Evolutionary conservation across 2,888 invertebrate genomes (phyloP).

Genomic region (Lycophotia porphyrea): DNA sequence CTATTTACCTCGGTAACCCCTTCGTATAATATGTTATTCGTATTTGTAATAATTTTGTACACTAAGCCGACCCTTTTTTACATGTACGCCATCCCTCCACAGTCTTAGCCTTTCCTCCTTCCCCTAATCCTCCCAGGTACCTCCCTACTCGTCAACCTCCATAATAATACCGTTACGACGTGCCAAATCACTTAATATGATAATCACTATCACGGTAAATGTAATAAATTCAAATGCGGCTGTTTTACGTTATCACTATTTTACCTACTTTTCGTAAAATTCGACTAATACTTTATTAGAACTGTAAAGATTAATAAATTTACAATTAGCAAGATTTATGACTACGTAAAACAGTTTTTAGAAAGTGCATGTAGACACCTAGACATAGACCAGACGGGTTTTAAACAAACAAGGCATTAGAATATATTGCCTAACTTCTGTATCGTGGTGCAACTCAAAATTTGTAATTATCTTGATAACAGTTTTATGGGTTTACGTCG

Average conservation of each 20-base stretch:
- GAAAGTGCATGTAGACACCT: constrained; percentile 37
- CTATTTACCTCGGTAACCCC: background rate
- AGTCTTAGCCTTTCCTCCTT: background rate
- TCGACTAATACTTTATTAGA: constrained; percentile 32
- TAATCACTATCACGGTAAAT: constrained; percentile 28
- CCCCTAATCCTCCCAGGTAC: background rate
- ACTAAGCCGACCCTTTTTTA: constrained; percentile 14
- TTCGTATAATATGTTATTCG: background rate
- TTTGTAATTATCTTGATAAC: constrained; percentile 26
- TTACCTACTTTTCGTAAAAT: constrained; percentile 18
- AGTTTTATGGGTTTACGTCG: constrained; percentile 30
- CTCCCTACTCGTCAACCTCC: constrained; percentile 12
- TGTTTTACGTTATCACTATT: constrained; percentile 14
- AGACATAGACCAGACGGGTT: constrained; percentile 51
- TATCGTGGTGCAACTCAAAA: constrained; percentile 32
- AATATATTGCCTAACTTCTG: constrained; percentile 33
- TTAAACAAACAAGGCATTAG: constrained; percentile 39
- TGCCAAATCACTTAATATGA: constrained; percentile 38
- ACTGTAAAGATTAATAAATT: constrained; percentile 51
- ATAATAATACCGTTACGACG: constrained; percentile 23
- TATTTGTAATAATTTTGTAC: constrained; percentile 9
- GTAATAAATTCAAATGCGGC: constrained; percentile 23
- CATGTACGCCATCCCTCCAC: background rate
- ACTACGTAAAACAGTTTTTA: constrained; percentile 50
- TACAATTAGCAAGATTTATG: constrained; percentile 49